Conservation (phyloP, 2,888 invertebrate species). For the Melinopterus prodromus region DNA sequence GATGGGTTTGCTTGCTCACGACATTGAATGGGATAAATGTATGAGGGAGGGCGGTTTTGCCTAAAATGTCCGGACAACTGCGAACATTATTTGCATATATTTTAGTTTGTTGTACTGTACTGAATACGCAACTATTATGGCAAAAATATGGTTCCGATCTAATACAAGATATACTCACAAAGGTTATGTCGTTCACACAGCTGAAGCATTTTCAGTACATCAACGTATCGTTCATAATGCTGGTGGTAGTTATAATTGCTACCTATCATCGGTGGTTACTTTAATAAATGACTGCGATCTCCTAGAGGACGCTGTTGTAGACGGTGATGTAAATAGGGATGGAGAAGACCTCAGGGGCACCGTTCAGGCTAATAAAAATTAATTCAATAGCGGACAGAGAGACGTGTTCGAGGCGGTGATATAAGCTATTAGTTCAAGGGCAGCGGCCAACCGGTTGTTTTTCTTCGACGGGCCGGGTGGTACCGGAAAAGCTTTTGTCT, state of each 20-base stretch:
- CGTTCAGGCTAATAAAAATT: background rate
- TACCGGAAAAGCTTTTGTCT: background rate
- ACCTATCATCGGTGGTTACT: background rate
- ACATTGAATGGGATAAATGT: constrained; percentile 16
- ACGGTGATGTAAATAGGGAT: background rate
- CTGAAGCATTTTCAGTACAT: background rate
- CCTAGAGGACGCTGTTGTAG: background rate
- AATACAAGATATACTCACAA: background rate
- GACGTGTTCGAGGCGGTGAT: background rate
- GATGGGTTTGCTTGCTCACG: background rate
- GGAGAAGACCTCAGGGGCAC: background rate
- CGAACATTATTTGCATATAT: constrained; percentile 47
- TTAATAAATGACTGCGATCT: background rate
- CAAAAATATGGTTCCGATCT: constrained; percentile 34
- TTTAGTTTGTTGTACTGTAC: background rate
- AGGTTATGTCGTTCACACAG: background rate
- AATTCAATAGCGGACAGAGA: background rate
- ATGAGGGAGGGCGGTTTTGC: background rate
- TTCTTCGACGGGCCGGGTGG: no score
- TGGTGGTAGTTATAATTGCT: background rate
- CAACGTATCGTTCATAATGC: background rate
- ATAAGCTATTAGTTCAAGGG: background rate
- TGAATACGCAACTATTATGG: background rate
- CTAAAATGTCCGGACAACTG: constrained; percentile 41
- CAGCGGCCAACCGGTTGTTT: no score